Conservation (phyloP, 2,888 invertebrate genomes). For the Venusia cambrica region DNA sequence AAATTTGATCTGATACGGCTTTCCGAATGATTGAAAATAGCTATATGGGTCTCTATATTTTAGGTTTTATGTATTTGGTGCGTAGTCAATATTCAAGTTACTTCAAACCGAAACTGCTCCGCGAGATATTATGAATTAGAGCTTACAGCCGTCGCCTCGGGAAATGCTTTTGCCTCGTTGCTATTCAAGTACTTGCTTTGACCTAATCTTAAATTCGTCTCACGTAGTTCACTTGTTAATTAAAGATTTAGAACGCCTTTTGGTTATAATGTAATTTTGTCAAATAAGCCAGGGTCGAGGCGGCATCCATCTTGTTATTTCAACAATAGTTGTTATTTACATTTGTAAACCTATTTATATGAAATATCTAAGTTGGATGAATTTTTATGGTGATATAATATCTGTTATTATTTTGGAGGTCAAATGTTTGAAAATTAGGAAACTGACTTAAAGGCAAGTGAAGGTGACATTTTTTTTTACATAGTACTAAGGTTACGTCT, state of each 20-base stretch:
- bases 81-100: conserved; percentile 4
- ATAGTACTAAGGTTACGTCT: too few relatives aligned
- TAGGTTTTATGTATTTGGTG: too few relatives aligned
- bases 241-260: conserved; percentile 36
- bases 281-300: conserved; percentile 26
- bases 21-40: too few relatives aligned
- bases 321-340: conserved; percentile 14
- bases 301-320: conserved; percentile 11
- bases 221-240: conserved; percentile 39
- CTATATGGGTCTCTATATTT: too few relatives aligned
- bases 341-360: conserved; percentile 2
- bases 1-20: too few relatives aligned
- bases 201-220: conserved; percentile 38
- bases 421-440: too few relatives aligned
- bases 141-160: conserved; percentile 10
- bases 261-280: conserved; percentile 36
- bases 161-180: conserved; percentile 18
- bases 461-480: too few relatives aligned
- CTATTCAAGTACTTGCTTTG: conserved; percentile 15
- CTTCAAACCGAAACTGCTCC: conserved; percentile 10
- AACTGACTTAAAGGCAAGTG: too few relatives aligned
- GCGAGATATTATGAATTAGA: conserved; percentile 18
- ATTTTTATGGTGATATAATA: too few relatives aligned
- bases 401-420: too few relatives aligned
- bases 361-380: conserved; percentile 2